These are phyloP conservation scores for Ciconia boyciana DNA, from an alignment of 2,113 vertebrate species.

Conservation along the genomic window DNA sequence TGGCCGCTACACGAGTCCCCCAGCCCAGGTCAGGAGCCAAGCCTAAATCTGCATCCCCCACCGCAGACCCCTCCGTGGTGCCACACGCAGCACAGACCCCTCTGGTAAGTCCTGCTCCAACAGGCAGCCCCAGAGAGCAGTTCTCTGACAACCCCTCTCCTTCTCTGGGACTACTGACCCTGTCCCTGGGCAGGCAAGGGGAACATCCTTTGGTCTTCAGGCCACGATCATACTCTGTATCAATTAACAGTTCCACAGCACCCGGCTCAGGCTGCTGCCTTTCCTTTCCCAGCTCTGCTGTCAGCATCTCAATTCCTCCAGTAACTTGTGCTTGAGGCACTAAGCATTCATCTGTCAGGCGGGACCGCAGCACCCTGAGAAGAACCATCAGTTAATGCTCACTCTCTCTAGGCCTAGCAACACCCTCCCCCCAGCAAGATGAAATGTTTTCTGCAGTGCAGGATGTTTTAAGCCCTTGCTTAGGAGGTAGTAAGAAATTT, in stretches of 20 bases:
- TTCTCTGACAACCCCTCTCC: neutral
- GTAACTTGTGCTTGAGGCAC: neutral
- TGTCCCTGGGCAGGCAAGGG: neutral
- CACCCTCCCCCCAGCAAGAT: neutral
- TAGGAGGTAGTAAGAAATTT: neutral
- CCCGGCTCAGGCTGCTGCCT: neutral
- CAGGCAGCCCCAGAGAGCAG: neutral
- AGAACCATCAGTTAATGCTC: slow-evolving; percentile 23
- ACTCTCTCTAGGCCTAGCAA: neutral
- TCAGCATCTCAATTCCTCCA: neutral
- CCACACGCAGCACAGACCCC: neutral
- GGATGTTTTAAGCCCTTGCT: neutral
- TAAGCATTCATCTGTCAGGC: fast-evolving
- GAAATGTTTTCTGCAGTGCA: neutral
- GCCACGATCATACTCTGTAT: neutral
- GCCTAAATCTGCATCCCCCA: fast-evolving
- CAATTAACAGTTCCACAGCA: neutral
- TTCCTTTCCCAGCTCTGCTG: neutral
- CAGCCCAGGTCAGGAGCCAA: neutral
- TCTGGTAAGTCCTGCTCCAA: neutral
- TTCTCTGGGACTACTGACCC: neutral
- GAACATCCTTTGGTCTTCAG: neutral
- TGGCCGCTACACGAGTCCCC: fast-evolving
- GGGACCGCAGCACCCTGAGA: neutral
- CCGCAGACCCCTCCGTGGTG: fast-evolving